These are phyloP conservation scores for Drosophila triauraria DNA, from an alignment of 1,140 invertebrate species.

Conservation along the genomic window DNA sequence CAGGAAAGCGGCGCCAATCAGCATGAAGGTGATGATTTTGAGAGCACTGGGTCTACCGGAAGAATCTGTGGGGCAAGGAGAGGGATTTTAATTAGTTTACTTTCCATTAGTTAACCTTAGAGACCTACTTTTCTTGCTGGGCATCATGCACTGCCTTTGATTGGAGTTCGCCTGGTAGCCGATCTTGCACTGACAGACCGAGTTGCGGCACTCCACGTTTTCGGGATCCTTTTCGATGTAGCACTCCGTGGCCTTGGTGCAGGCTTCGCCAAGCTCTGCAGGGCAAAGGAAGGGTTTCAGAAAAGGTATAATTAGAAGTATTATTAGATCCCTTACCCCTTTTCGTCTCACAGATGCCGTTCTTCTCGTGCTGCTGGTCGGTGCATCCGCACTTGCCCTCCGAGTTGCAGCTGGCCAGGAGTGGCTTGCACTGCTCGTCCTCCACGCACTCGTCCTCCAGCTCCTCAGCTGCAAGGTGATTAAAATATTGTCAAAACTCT, in stretches of 20 bases:
- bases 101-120: neutral
- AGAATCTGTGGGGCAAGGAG: constrained; percentile 69
- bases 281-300: neutral
- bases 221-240: constrained; percentile 82
- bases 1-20: constrained; percentile 82
- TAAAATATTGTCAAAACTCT: too few relatives aligned
- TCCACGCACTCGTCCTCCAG: constrained; percentile 77
- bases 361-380: constrained; percentile 71
- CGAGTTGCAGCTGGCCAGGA: constrained; percentile 68
- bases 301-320: too few relatives aligned
- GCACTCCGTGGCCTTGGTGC: constrained; percentile 85
- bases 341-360: constrained; percentile 68
- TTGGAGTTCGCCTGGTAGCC: constrained; percentile 82
- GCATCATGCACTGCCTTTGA: constrained; percentile 70
- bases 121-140: constrained; percentile 79
- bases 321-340: constrained; percentile 41
- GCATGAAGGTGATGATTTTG: constrained; percentile 84
- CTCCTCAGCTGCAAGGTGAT: constrained; percentile 53
- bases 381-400: constrained; percentile 76
- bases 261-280: constrained; percentile 84
- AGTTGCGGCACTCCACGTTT: constrained; percentile 86
- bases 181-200: constrained; percentile 86
- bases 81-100: too few relatives aligned
- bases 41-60: constrained; percentile 85
- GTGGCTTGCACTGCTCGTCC: constrained; percentile 80